Evolutionary conservation across 2,113 vertebrate species (phyloP), one percentile per base, ranked within the genome.

Genomic region (Copsychus sechellarum): DNA sequence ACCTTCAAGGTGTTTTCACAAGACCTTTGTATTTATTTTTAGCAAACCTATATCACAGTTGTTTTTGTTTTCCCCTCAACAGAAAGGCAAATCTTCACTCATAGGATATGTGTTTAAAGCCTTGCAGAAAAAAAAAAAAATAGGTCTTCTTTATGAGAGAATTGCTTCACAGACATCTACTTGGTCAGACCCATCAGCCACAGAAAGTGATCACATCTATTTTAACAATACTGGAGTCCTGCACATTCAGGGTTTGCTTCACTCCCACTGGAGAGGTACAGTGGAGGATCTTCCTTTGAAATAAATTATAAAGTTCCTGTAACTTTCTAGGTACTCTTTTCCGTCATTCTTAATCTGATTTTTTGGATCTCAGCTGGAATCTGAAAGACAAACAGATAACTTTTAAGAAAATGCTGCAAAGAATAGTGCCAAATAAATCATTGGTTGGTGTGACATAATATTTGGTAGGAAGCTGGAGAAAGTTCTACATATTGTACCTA

Each of bases 141-240:
- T 34, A 42, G 6, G 51, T 40, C 14, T 45, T 73, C 16, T 54
- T 18, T 78, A 24, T 53, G n/a, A 81, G 13, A 76, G 7, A 51
- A 64, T 67, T 69, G 1, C 14, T 89, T 69, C 90, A 56, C 47
- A 73, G 25, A 31, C 2, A 1, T 15, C 11, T 14, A 31, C 17
- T 60, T 72, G 29, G 15, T 57, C 31, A 73, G 31, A 71, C 48
- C 6, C 34, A 36, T 51, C 12, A 84, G 15, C 25, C 31, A 66
- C 45, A 80, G 34, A 62, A 91, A 66, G 54, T 0, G 0, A 42
- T 36, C 21, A 38, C 1, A 0, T 18, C 16, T 28, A 5, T 22
- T 81, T 70, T 43, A 81, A 42, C 29, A 43, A 14, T 62, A 8
- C 5, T 64, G 11, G 8, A 66, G 8, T 61, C 7, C 3, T 7